Evolutionary conservation across 2,888 invertebrate species (phyloP).

Genomic region (Metallyticus violacea): DNA sequence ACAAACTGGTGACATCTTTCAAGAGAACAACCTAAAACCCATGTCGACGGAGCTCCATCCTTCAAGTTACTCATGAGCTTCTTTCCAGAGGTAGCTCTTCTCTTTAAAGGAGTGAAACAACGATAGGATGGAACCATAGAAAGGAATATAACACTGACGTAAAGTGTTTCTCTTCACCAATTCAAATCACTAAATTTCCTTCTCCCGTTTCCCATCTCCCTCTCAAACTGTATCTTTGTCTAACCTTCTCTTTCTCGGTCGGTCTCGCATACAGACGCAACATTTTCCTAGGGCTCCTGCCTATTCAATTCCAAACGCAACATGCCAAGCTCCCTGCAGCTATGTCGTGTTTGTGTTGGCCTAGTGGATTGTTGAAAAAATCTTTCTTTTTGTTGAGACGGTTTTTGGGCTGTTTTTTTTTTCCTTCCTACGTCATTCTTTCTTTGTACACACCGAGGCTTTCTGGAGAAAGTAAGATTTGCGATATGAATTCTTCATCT

Average conservation of each 20-base stretch:
- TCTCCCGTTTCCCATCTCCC: neutral
- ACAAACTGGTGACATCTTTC: neutral
- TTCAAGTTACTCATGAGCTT: neutral
- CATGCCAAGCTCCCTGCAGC: neutral
- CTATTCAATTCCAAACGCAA: conserved; percentile 7
- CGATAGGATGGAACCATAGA: neutral
- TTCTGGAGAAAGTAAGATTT: neutral
- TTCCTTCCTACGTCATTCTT: too few relatives aligned
- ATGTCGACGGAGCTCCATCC: neutral
- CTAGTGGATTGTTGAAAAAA: neutral
- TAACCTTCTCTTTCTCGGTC: neutral
- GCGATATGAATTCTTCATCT: neutral
- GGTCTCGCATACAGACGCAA: neutral
- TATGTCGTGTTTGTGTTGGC: neutral
- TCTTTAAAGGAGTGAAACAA: neutral
- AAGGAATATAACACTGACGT: conserved; percentile 9
- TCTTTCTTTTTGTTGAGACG: neutral
- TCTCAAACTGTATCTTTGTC: neutral
- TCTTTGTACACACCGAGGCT: neutral
- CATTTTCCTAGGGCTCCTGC: too few relatives aligned
- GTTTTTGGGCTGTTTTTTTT: neutral
- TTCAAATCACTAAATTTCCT: conserved; percentile 11
- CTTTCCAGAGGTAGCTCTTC: neutral
- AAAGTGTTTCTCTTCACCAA: conserved; percentile 14
- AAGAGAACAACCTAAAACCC: neutral